Percentiles rank a stretch among this genome's conserved stretches.
Evolutionary conservation across 2,888 invertebrate species (phyloP).

Genomic region (Azorinus chamasolen): DNA sequence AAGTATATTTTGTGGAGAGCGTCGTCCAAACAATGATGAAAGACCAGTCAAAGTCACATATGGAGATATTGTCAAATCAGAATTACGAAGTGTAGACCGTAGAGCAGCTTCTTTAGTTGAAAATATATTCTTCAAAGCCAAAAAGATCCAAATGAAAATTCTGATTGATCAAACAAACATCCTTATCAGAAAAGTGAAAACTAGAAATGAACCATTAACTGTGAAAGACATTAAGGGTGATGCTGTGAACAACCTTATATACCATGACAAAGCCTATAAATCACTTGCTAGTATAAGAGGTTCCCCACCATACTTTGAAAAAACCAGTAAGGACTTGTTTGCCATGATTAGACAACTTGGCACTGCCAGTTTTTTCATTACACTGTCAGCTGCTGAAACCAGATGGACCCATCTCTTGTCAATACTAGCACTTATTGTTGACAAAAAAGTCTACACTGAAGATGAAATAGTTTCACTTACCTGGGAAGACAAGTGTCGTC

Average conservation of each 20-base stretch:
- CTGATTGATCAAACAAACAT: conserved; percentile 16
- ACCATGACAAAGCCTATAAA: conserved; percentile 34
- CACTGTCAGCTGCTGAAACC: conserved; percentile 57
- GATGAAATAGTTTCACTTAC: conserved; percentile 14
- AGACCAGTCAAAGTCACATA: conserved; percentile 27
- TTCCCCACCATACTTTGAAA: conserved; percentile 40
- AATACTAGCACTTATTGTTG: conserved; percentile 8
- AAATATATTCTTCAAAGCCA: conserved; percentile 45
- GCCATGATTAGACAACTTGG: too few species aligned
- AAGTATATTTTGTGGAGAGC: conserved; percentile 15
- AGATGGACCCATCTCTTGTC: conserved; percentile 37
- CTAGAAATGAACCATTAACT: not conserved
- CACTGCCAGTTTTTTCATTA: conserved; percentile 50
- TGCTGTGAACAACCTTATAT: conserved; percentile 5
- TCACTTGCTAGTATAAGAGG: conserved; percentile 28
- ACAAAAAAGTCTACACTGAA: conserved; percentile 11
- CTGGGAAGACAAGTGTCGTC: conserved; percentile 23
- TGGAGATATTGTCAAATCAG: conserved; percentile 12
- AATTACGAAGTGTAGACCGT: conserved; percentile 14
- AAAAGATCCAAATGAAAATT: conserved; percentile 47
- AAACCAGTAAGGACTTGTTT: too few species aligned
- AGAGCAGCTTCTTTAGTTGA: conserved; percentile 23
- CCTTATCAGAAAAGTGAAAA: conserved; percentile 6
- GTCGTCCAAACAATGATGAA: conserved; percentile 1
- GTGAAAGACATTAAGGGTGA: conserved; percentile 27